Conservation (phyloP, 1,140 invertebrate genomes). For the Formica selysi region DNA sequence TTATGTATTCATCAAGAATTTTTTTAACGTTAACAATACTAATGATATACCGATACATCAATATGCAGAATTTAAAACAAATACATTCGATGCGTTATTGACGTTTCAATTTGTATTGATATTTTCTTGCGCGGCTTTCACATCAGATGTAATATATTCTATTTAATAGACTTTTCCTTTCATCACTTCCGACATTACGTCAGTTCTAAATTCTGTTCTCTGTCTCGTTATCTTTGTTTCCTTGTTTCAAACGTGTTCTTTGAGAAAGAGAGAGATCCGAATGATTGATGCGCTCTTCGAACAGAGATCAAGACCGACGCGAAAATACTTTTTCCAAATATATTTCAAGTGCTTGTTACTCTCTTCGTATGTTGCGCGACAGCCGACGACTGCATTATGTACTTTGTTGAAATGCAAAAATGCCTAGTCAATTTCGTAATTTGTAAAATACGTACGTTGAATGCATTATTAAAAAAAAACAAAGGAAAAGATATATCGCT, state of each 20-base stretch:
- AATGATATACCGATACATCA: neutral
- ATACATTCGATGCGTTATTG: neutral
- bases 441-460: neutral
- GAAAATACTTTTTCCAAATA: slow-evolving; percentile 64
- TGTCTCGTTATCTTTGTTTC: slow-evolving; percentile 20
- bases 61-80: neutral
- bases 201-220: slow-evolving; percentile 67
- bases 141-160: neutral
- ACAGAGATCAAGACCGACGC: slow-evolving; percentile 73
- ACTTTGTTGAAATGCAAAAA: slow-evolving; percentile 36
- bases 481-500: neutral
- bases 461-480: neutral
- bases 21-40: slow-evolving; percentile 10
- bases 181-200: slow-evolving; percentile 43
- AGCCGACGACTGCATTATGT: slow-evolving; percentile 10
- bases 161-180: slow-evolving; percentile 28
- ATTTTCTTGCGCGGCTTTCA: neutral
- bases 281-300: slow-evolving; percentile 72
- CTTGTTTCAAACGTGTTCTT: slow-evolving; percentile 48
- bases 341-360: slow-evolving; percentile 46
- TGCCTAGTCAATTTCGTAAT: slow-evolving; percentile 22
- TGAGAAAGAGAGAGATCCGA: slow-evolving; percentile 47
- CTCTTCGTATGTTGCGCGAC: slow-evolving; percentile 25
- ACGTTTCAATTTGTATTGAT: slow-evolving; percentile 15
- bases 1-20: slow-evolving; percentile 14